Evolutionary conservation across 2,888 invertebrate genomes (phyloP), one percentile per base, ranked within the genome.

Genomic region (Dinocampus coccinellae): DNA sequence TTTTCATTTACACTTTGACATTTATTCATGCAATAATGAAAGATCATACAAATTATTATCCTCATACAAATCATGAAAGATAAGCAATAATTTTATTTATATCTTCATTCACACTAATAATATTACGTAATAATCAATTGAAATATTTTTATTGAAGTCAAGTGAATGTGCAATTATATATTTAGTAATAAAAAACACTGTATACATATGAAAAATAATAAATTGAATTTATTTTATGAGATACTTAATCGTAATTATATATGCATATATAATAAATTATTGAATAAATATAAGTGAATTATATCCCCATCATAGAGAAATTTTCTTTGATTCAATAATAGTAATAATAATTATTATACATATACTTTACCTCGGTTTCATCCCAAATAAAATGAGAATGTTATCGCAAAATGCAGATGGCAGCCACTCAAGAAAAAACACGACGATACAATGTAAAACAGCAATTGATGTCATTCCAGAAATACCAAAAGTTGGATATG

Each of bases 401-500:
- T 68, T 72, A 75, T 85, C 85, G 72, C 84, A 82, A n/a, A 84
- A 47, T 36, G 76, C 53, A 55, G 83, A 81, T 52, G 85, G 85
- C 63, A 85, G 64, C 83, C 84, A 85, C 75, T 85, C 85, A 29
- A 84, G 73, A 1, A 85, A 68, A 20, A 82, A 64, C 13, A 85
- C 81, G 55, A 83, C 68, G 20, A 80, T 70, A 79, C 83, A 83
- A 68, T 84, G 77, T 24, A 83, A 34, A 62, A 75, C n/a, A 3
- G 29, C 66, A 42, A 76, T 72, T 11, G 82, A 78, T 20, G 83
- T 83, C 72, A 85, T 84, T 29, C 85, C 85, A 22, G 79, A 79
- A 53, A 84, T 62, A 24, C 83, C 80, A 42, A 85, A 85, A n/a
- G 79, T 81, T 68, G 85, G 85, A 67, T 85, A 85, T 55, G 77